These are phyloP conservation scores for Hippopotamyrus pictus DNA, from an alignment of 2,797 vertebrate genomes.

Conservation along the genomic window DNA sequence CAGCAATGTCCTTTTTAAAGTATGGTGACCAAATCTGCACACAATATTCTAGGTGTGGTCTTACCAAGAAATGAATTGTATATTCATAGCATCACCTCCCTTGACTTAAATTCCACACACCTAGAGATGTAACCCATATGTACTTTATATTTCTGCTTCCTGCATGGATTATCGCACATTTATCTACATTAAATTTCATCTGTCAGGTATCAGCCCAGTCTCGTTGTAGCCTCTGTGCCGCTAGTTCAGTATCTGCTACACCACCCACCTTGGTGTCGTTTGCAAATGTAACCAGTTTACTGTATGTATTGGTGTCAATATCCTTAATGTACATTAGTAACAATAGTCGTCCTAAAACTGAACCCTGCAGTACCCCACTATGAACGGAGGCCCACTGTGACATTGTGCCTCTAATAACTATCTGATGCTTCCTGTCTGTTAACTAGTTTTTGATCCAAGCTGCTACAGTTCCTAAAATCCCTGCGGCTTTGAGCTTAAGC, in stretches of 20 bases:
- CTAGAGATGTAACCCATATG: not conserved
- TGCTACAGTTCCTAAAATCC: not conserved
- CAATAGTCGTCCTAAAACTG: not conserved
- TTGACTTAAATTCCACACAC: not conserved
- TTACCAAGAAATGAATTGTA: not conserved
- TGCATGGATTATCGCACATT: not conserved
- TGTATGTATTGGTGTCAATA: not conserved
- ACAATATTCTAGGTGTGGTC: not conserved
- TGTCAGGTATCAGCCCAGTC: too few relatives aligned
- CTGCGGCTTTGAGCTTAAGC: not conserved
- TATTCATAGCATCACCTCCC: not conserved
- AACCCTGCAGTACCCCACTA: not conserved
- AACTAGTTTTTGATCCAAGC: not conserved
- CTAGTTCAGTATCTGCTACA: not conserved
- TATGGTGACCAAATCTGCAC: not conserved
- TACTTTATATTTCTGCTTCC: not conserved
- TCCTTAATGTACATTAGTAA: not conserved
- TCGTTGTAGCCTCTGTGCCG: too few relatives aligned
- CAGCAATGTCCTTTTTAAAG: not conserved
- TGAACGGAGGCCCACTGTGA: not conserved
- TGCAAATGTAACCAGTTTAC: not conserved
- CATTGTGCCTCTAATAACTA: not conserved
- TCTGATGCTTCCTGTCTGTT: not conserved
- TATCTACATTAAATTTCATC: too few relatives aligned
- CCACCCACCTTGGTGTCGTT: not conserved